Base-by-base conservation (phyloP, 2,888 invertebrate genomes). In the Diarsia dahlii region DNA sequence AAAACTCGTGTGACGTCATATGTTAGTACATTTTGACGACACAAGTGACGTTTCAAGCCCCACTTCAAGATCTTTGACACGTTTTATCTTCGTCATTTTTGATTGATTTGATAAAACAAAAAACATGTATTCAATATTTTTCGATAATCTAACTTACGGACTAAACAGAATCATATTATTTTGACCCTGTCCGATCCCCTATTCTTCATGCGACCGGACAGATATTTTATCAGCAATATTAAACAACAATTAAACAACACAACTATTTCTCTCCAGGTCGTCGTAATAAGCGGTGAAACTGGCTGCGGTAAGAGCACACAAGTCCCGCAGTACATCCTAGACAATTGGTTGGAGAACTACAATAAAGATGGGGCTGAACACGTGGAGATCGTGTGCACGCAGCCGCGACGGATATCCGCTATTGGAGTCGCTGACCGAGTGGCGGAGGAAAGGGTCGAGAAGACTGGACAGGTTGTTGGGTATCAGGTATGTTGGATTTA, bases 251-350 rank as follows among this genome's bases (percentile, higher is more conserved):
- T 34, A 60, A 50, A 60, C 18, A 34, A 45, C 10, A 5, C 39
- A 4, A 39, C 28, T 0, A 3, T 6, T 18, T 23, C 0, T 15
- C 6, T 2, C 4, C 93, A 97, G 96, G 97, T 98, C 8, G 95
- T 97, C 28, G 98, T 98, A 0, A 98, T 98, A 85, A 98, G 98
- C 65, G 98, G 98, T 4, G 98, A 98, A 92, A 98, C 98, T 1
- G 98, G 98, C 0, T 98, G 98, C 88, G 98, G 98, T 68, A 98
- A 98, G 93, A 98, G 98, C 90, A 98, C 98, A 0, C 98, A 99
- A 97, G 98, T 99, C n/a, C 99, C 99, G 0, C 99, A 99, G 93
- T 99, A 98, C 94, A 97, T 99, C 65, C 93, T 99, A 48, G 99
- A 99, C 91, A 97, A 99, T 79, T 99, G 98, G 98, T 94, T 99